Base-by-base conservation (phyloP, 2,113 vertebrate species). In the Geothlypis trichas region DNA sequence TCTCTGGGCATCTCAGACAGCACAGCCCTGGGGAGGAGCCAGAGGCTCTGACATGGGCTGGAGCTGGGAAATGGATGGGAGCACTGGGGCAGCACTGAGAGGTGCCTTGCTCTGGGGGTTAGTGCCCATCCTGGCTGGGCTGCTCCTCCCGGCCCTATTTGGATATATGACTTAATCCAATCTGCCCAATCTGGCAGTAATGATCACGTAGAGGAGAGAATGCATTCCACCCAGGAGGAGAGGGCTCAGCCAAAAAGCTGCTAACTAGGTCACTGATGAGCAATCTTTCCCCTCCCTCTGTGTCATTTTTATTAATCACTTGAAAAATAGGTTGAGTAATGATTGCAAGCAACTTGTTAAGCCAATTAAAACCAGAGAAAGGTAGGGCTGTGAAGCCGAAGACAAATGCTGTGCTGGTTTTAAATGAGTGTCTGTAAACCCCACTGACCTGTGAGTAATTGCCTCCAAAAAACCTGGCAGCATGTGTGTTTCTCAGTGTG, bases 251-350 rank as follows among this genome's bases (percentile, higher is more conserved):
- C 86, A 93, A 88, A 86, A 89, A 93, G 54, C 76, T 96, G 75
- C 90, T 94, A 95, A 97, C 95, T 94, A 66, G 96, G 90, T 96
- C 97, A 93, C 90, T 92, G 90, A 83, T 97, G 96, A 97, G 95
- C 93, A 96, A 96, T 93, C 89, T 97, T 59, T 95, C 96, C 92
- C 93, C 93, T 96, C 96, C 97, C 94, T 97, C 87, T 96, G 94
- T 97, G 96, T 97, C 95, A 97, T 96, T 95, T 97, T 97, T 97
- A 96, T 97, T 97, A 97, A 97, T 97, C 96, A 96, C 84, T 94
- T 93, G 89, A 96, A 96, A 97, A 96, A 95, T 96, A 95, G 77
- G 44, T 96, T 97, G 95, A 97, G 96, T 95, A 97, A 97, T 79
- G 92, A 94, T 96, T 96, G 88, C 89, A 95, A 96, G 95, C 92